Percentiles rank a stretch among this genome's conserved stretches.
These are phyloP conservation scores for Thumatha senex DNA, from an alignment of 2,888 invertebrate species.

Conservation along the genomic window DNA sequence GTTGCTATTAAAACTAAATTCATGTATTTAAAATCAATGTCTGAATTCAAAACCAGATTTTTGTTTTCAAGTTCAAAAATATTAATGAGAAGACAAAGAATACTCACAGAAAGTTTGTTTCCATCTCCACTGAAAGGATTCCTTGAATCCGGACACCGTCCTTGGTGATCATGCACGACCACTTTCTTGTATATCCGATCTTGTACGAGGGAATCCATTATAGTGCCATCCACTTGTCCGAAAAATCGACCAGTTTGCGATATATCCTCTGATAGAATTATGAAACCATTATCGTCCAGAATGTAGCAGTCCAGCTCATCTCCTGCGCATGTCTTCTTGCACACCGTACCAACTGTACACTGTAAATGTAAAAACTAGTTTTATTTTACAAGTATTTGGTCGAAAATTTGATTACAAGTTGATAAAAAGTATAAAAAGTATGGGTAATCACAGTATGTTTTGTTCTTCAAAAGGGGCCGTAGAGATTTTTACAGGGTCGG, in stretches of 20 bases:
- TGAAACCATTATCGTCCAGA: constrained; percentile 96
- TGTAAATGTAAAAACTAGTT: constrained; percentile 50
- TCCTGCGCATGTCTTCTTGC: constrained; percentile 93
- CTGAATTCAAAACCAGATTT: no score
- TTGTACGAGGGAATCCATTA: constrained; percentile 96
- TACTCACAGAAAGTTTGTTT: constrained; percentile 54
- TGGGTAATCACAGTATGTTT: no score
- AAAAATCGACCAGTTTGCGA: constrained; percentile 96
- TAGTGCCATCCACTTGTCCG: constrained; percentile 96
- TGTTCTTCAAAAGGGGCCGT: no score
- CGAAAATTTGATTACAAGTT: no score
- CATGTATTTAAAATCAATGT: no score
- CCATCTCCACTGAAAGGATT: constrained; percentile 85
- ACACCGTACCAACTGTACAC: constrained; percentile 88
- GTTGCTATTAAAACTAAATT: no score
- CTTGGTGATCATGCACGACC: constrained; percentile 94
- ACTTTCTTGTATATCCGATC: constrained; percentile 95
- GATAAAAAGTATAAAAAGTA: no score
- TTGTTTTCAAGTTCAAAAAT: no score
- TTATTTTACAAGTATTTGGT: no score
- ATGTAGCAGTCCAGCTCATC: constrained; percentile 96
- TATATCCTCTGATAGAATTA: constrained; percentile 93
- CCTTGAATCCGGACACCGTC: constrained; percentile 89
- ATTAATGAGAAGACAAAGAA: no score
- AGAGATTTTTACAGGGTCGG: no score